These are phyloP conservation scores for Globodera rostochiensis DNA, from an alignment of 1,140 invertebrate species.

Conservation along the genomic window DNA sequence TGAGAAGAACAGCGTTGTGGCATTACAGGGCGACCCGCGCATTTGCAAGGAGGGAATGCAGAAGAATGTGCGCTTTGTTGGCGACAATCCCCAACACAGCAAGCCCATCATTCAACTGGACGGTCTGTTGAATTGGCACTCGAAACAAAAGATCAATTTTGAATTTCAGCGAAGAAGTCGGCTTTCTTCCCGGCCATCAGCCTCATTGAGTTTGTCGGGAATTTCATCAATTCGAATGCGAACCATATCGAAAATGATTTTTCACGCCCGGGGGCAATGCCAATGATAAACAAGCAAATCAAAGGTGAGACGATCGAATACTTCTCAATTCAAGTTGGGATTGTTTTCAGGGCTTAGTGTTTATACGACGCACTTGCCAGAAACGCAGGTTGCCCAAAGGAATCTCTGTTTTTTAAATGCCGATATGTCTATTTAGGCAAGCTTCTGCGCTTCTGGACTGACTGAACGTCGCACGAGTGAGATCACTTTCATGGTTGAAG, in stretches of 20 bases:
- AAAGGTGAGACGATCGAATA: slow-evolving; percentile 22
- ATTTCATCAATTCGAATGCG: neutral
- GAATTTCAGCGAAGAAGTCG: slow-evolving; percentile 38
- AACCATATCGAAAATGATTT: neutral
- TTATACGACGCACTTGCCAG: slow-evolving; percentile 10
- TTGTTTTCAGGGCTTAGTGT: slow-evolving; percentile 14
- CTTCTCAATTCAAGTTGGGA: slow-evolving; percentile 27
- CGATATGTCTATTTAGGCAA: neutral
- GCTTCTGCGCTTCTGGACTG: neutral
- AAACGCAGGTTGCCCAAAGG: neutral
- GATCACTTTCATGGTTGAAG: slow-evolving; percentile 18
- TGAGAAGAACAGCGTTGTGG: slow-evolving; percentile 24
- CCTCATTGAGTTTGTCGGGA: slow-evolving; percentile 15
- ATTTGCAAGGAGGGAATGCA: slow-evolving; percentile 40
- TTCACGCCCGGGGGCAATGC: neutral
- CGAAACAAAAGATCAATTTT: no score
- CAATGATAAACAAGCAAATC: slow-evolving; percentile 28
- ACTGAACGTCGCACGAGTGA: slow-evolving; percentile 15
- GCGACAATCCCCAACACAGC: slow-evolving; percentile 14
- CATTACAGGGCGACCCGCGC: slow-evolving; percentile 29
- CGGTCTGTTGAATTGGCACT: slow-evolving; percentile 21
- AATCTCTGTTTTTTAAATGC: neutral
- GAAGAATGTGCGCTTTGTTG: slow-evolving; percentile 7
- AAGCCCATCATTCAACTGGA: slow-evolving; percentile 31
- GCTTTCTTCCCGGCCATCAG: slow-evolving; percentile 35